Evolutionary conservation across 2,888 invertebrate species (phyloP).

Genomic region (Brenthis daphne): DNA sequence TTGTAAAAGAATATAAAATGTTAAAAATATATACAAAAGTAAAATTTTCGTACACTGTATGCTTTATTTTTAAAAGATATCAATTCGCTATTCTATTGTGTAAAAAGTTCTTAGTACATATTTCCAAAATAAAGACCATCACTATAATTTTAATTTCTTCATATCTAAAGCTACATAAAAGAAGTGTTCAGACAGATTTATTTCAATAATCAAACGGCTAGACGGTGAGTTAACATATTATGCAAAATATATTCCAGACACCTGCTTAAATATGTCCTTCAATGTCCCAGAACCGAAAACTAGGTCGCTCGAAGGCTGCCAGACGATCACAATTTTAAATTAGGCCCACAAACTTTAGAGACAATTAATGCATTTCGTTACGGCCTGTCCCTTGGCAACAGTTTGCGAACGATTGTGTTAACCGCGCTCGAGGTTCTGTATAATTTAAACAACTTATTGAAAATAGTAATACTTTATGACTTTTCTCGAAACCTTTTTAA

Average conservation of each 20-base stretch:
- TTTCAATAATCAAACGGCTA: slow-evolving; percentile 58
- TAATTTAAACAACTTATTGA: slow-evolving; percentile 13
- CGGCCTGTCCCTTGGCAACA: slow-evolving; percentile 40
- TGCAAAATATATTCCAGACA: slow-evolving; percentile 71
- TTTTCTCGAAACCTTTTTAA: neutral
- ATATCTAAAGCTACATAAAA: slow-evolving; percentile 17
- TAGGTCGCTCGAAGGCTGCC: slow-evolving; percentile 73
- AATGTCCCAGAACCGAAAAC: slow-evolving; percentile 66
- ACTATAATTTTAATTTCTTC: slow-evolving; percentile 11
- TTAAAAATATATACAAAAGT: neutral
- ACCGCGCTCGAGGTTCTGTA: slow-evolving; percentile 19
- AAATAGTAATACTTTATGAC: slow-evolving; percentile 5
- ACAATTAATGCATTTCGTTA: slow-evolving; percentile 45
- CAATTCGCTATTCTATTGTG: neutral
- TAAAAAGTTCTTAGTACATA: neutral
- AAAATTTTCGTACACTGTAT: neutral
- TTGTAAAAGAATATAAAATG: slow-evolving; percentile 1
- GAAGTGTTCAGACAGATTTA: slow-evolving; percentile 36
- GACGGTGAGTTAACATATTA: slow-evolving; percentile 67
- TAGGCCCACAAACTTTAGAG: slow-evolving; percentile 56
- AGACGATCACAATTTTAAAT: slow-evolving; percentile 81
- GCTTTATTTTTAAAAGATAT: neutral
- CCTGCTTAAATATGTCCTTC: slow-evolving; percentile 70
- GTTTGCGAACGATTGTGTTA: slow-evolving; percentile 41
- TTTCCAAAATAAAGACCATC: neutral